Evolutionary conservation across 2,797 vertebrate species (phyloP), one percentile per base, ranked within the genome.

Genomic region (Lacerta viridis): DNA sequence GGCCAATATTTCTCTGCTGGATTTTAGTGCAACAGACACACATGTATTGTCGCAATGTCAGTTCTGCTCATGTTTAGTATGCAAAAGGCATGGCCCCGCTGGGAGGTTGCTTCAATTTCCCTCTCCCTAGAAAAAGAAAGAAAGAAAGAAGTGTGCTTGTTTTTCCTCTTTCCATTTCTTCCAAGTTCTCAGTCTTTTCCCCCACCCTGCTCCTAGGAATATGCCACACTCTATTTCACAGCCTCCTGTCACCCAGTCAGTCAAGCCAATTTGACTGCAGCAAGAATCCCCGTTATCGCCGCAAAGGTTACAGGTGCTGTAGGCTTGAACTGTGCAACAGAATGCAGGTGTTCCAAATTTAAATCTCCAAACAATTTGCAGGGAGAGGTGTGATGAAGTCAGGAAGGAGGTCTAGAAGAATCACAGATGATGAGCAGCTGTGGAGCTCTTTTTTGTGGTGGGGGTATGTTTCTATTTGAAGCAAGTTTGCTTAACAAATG

Each of bases 101-200:
- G 90, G 75, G 84, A 90, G 79, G 39, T 43, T 82, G 27, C 29
- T 39, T 80, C 88, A 25, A 66, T 23, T 79, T 43, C 89, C n/a
- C 33, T 43, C 86, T 88, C 36, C 78, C 6, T 9, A n/a, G 64
- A 0, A 27, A 29, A 85, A 61, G 46, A 33, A n/a, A 27, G 46
- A 33, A n/a, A 27, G 11, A 39, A 71, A 23, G 7, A 64, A 84
- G 66, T 46, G 46, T 39, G 81, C 50, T 66, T 11, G 7, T 90
- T 89, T 72, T 55, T 86, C 25, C 80, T 71, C 46, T 87, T 86
- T 71, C 46, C 5, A 5, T 41, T 55, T 29, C 50, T 87, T 83
- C 74, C 33, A 13, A 9, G 50, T 64, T 75, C 69, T 15, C 25
- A 50, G 27, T 59, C 50, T 39, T 25, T 29, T 15, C 1, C 18